A percentile compares a stretch with the other conserved stretches of the same genome.
Conservation (phyloP, 2,888 invertebrate species). For the Parnassius glacialis region DNA sequence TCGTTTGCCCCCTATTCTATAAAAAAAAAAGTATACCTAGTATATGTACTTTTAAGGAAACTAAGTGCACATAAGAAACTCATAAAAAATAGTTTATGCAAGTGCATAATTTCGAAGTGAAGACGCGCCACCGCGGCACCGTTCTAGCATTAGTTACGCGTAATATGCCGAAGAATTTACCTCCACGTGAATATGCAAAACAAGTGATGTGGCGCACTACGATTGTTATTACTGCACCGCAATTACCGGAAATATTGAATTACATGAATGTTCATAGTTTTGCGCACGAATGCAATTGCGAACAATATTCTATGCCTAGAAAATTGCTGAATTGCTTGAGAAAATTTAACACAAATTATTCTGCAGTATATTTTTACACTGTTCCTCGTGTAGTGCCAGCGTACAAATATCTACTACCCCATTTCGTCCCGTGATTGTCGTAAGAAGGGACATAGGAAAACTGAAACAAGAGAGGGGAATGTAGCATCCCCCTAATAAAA, state of each 20-base stretch:
- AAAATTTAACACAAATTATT: too few relatives aligned
- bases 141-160: slow-evolving; percentile 8
- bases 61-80: background rate
- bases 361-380: too few relatives aligned
- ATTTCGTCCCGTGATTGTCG: too few relatives aligned
- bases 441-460: too few relatives aligned
- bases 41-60: too few relatives aligned
- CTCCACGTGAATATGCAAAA: slow-evolving; percentile 14
- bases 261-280: slow-evolving; percentile 12
- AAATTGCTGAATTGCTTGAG: too few relatives aligned
- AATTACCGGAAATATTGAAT: slow-evolving; percentile 25
- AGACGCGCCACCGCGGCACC: slow-evolving; percentile 14
- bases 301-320: background rate
- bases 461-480: too few relatives aligned
- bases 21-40: too few relatives aligned
- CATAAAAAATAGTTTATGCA: slow-evolving; percentile 6
- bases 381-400: too few relatives aligned
- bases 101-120: slow-evolving; percentile 2
- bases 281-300: slow-evolving; percentile 9
- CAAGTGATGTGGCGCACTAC: slow-evolving; percentile 13
- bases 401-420: too few relatives aligned
- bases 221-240: slow-evolving; percentile 16
- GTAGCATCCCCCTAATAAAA: too few relatives aligned
- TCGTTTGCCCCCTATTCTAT: too few relatives aligned
- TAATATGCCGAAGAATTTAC: slow-evolving; percentile 21